Base-by-base conservation (phyloP, 1,140 invertebrate species). In the Ostrea denselamellosa region DNA sequence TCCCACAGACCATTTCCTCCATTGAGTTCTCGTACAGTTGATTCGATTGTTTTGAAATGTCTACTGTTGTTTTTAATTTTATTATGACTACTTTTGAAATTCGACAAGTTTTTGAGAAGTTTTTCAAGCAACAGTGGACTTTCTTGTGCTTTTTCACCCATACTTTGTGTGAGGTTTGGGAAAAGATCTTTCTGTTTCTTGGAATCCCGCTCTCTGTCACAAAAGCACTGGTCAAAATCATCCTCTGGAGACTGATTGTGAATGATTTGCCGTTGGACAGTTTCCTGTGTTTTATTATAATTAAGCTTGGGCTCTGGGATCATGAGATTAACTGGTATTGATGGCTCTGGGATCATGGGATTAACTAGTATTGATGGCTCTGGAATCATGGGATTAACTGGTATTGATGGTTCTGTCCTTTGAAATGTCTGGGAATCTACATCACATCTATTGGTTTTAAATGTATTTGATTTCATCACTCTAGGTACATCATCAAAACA, bases 11-110 rank as follows among this genome's bases (percentile, higher is more conserved):
- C 28, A 71, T 28, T 28, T 14, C 12, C 68, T 14, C 22, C 22
- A 5, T 2, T 71, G 14, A 71, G 25, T 28, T 71, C 68, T 71
- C 10, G 8, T 34, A 71, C 22, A 71, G 68, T 71, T 34, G 68
- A 71, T 71, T 71, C 68, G 2, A 71, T 71, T 1, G 68, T 71
- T 71, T 71, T 71, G 68, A 71, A 71, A 71, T 71, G 68, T 71
- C 68, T 71, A 28, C 68, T 71, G 28, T 25, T 12, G 68, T 71
- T 71, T 25, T 25, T 28, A 5, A 71, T 25, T 71, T 71, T 22
- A 71, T 5, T 68, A n/a, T 22, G n/a, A 10, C 65, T 71, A 44
- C 68, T 71, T 71, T 34, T 71, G 68, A 71, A 10, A 9, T 34
- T 71, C 9, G 25, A 28, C 25, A 25, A 9, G 8, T 71, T 71